Conservation (phyloP, 2,888 invertebrate genomes). For the Lymantria dispar region DNA sequence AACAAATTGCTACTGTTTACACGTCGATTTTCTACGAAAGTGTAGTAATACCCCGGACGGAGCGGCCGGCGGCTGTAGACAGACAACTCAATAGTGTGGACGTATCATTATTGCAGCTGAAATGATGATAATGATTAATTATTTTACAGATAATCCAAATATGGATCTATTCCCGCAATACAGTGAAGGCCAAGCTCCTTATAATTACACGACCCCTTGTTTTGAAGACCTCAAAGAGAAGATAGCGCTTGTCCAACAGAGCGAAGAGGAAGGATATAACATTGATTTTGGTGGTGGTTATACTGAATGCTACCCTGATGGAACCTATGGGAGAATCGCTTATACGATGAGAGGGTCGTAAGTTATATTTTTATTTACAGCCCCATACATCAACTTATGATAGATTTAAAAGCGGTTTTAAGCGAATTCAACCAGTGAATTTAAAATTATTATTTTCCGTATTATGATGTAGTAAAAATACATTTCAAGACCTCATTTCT, state of each 20-base stretch:
- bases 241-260: conserved; percentile 43
- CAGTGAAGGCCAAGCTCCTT: conserved; percentile 48
- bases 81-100: too few species aligned
- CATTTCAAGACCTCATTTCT: neutral
- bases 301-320: conserved; percentile 61
- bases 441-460: too few species aligned
- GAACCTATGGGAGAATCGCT: conserved; percentile 51
- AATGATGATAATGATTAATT: too few species aligned
- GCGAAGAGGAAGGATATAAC: conserved; percentile 55
- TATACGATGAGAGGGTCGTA: conserved; percentile 51
- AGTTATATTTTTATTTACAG: conserved; percentile 23
- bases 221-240: conserved; percentile 40
- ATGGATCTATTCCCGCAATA: conserved; percentile 55
- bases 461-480: neutral
- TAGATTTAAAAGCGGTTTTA: too few species aligned
- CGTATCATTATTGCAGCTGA: too few species aligned
- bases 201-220: conserved; percentile 64
- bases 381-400: neutral
- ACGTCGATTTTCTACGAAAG: too few species aligned
- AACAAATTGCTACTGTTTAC: too few species aligned
- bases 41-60: too few species aligned
- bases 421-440: too few species aligned
- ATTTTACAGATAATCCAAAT: conserved; percentile 47
- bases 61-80: too few species aligned
- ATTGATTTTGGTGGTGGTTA: conserved; percentile 51